phyloP scores from a whole-genome alignment of 1,140 invertebrate genomes.

The Temnothorax nylanderi region DNA sequence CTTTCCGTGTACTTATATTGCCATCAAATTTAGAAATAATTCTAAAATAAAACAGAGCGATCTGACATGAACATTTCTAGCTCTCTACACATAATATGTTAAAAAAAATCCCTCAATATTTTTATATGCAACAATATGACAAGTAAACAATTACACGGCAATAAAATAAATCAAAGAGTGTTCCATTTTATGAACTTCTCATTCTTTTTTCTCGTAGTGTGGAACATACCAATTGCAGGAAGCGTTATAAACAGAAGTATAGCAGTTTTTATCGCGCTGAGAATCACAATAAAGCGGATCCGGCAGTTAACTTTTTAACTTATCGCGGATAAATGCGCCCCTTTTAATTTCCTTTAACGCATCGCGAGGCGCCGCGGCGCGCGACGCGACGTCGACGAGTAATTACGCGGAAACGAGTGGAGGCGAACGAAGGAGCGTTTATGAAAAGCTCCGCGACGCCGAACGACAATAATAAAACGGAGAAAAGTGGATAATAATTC shows the following conservation, averaged over 20 bases:
- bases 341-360: conserved; percentile 59
- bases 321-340: conserved; percentile 41
- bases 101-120: neutral
- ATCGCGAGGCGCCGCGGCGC: conserved; percentile 9
- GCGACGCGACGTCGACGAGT: conserved; percentile 34
- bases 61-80: neutral
- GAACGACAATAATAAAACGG: conserved; percentile 58
- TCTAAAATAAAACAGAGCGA: neutral
- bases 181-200: neutral
- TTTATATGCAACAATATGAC: neutral
- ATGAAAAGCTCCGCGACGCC: conserved; percentile 45
- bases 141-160: neutral
- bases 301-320: conserved; percentile 44
- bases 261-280: conserved; percentile 28
- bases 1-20: neutral
- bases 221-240: conserved; percentile 1
- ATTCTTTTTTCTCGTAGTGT: neutral
- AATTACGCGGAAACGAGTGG: conserved; percentile 41
- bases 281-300: conserved; percentile 57
- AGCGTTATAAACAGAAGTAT: conserved; percentile 12
- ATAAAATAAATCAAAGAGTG: conserved; percentile 11
- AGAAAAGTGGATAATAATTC: conserved; percentile 59
- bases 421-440: conserved; percentile 27
- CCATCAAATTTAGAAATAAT: neutral
- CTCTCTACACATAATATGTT: neutral